Conservation (phyloP, 2,888 invertebrate genomes). For the Erannis defoliaria region DNA sequence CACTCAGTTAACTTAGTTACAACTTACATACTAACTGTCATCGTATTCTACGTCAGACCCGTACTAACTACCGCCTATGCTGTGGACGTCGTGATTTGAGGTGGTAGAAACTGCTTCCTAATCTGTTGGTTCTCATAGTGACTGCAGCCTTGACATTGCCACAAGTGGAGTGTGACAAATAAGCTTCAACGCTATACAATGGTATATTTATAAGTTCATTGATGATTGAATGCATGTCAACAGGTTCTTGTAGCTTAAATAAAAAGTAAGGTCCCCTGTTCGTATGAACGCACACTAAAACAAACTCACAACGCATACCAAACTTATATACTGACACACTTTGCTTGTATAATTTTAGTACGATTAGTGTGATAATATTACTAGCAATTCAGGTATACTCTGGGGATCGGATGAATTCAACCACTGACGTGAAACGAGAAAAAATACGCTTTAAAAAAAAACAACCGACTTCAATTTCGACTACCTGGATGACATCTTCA, state of each 20-base stretch:
- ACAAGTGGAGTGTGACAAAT: constrained; percentile 22
- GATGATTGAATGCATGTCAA: not conserved
- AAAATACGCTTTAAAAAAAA: too few species aligned
- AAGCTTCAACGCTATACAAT: constrained; percentile 14
- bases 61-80: constrained; percentile 6
- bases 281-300: too few species aligned
- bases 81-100: constrained; percentile 4
- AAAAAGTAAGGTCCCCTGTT: too few species aligned
- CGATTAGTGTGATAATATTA: too few species aligned
- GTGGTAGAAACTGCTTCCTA: constrained; percentile 7
- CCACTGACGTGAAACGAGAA: too few species aligned
- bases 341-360: too few species aligned
- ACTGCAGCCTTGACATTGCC: constrained; percentile 42
- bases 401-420: too few species aligned
- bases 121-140: constrained; percentile 2
- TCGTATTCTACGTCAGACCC: not conserved
- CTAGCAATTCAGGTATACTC: too few species aligned
- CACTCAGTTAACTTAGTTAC: constrained; percentile 19
- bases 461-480: too few species aligned
- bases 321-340: too few species aligned
- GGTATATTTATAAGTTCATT: not conserved
- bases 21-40: not conserved
- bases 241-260: not conserved
- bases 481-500: too few species aligned
- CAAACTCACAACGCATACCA: too few species aligned